A percentile compares a stretch with the other conserved stretches of the same genome.
These are phyloP conservation scores for Dryoscopus gambensis DNA, from an alignment of 2,113 vertebrate genomes.

Conservation along the genomic window DNA sequence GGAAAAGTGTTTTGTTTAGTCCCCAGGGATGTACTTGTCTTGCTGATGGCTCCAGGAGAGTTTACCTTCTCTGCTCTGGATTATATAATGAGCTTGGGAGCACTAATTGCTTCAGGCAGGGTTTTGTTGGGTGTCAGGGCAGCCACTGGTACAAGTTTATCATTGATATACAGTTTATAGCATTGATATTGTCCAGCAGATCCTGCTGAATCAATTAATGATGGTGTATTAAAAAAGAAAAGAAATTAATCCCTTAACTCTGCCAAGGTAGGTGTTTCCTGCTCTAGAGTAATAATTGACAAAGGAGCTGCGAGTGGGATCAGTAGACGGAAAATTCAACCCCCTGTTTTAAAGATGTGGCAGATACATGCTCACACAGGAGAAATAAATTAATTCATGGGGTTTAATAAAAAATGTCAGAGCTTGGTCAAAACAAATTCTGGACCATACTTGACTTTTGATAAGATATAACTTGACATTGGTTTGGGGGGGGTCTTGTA, in stretches of 20 bases:
- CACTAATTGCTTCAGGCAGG: not conserved
- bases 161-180: not conserved
- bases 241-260: not conserved
- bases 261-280: not conserved
- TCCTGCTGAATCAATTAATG: not conserved
- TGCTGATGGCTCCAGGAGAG: not conserved
- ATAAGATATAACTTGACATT: not conserved
- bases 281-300: not conserved
- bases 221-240: not conserved
- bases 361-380: not conserved
- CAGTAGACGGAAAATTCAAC: not conserved
- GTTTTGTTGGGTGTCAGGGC: not conserved
- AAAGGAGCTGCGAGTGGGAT: not conserved
- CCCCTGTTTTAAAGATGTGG: not conserved
- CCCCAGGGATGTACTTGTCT: not conserved
- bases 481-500: not conserved
- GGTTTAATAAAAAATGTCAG: not conserved
- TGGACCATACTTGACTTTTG: not conserved
- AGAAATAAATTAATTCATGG: not conserved
- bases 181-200: not conserved
- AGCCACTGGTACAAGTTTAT: not conserved
- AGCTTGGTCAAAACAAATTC: not conserved
- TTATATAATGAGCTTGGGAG: not conserved
- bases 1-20: not conserved
- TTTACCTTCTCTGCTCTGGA: not conserved